A percentile compares a stretch with the other conserved stretches of the same genome.
Conservation (phyloP, 2,113 vertebrate genomes). For the Trichomycterus rosablanca region DNA sequence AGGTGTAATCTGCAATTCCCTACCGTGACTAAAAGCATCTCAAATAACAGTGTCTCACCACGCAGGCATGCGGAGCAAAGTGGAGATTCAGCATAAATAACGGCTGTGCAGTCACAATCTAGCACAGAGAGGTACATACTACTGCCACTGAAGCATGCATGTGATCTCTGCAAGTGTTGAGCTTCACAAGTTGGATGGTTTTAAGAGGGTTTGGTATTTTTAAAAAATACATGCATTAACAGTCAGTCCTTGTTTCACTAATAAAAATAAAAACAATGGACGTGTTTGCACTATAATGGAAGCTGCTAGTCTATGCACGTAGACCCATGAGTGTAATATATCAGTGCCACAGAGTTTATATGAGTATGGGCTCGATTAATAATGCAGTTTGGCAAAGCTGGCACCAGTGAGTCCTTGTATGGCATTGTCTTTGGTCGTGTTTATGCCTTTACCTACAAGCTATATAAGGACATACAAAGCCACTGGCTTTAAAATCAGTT, state of each 20-base stretch:
- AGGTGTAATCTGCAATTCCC: too few relatives aligned
- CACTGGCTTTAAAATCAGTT: not conserved
- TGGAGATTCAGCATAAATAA: not conserved
- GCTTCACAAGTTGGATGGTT: not conserved
- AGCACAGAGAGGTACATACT: not conserved
- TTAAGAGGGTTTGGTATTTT: not conserved
- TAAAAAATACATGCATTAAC: too few relatives aligned
- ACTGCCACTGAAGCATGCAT: not conserved
- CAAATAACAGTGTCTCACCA: not conserved
- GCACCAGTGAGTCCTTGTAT: slow-evolving; percentile 23
- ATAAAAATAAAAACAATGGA: not conserved
- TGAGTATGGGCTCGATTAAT: not conserved
- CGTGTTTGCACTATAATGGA: slow-evolving; percentile 3
- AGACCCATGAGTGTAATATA: not conserved
- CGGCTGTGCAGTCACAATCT: not conserved
- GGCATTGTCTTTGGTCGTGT: not conserved
- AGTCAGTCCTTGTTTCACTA: too few relatives aligned
- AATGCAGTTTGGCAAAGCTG: not conserved
- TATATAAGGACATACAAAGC: slow-evolving; percentile 31
- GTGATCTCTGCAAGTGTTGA: not conserved
- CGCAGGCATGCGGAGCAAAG: not conserved
- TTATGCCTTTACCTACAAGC: slow-evolving; percentile 21
- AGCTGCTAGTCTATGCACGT: not conserved
- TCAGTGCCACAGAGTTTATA: slow-evolving; percentile 5
- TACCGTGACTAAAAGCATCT: not conserved